Percentiles rank a stretch among this genome's conserved stretches.
phyloP scores from a whole-genome alignment of 2,888 invertebrate genomes.

The Calliphora vomitoria region DNA sequence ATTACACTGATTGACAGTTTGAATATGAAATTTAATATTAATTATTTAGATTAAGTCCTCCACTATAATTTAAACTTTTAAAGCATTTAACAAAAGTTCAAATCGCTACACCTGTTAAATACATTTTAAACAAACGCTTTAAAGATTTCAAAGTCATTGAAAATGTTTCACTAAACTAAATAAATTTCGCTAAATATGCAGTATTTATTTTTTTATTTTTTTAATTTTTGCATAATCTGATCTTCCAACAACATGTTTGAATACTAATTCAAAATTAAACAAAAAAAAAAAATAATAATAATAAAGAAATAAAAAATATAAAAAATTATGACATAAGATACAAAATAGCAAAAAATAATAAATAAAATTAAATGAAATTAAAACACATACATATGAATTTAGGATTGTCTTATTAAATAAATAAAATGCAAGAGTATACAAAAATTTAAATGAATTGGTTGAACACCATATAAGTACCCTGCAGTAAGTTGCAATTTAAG shows the following conservation, averaged over 20 bases:
- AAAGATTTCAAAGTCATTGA: not conserved
- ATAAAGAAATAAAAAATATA: slow-evolving; percentile 1
- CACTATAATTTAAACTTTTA: not conserved
- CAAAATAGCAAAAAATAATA: not conserved
- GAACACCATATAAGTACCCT: not conserved
- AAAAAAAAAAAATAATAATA: not conserved
- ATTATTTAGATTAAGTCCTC: too few relatives aligned
- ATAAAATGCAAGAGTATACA: not conserved
- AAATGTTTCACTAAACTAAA: not conserved
- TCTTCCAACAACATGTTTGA: slow-evolving; percentile 25
- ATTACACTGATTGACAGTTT: too few relatives aligned
- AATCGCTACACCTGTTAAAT: too few relatives aligned
- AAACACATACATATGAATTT: too few relatives aligned
- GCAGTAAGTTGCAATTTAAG: too few relatives aligned
- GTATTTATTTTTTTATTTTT: too few relatives aligned
- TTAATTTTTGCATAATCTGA: too few relatives aligned
- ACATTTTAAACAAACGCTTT: too few relatives aligned
- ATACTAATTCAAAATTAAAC: not conserved
- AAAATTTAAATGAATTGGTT: not conserved
- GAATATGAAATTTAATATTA: too few relatives aligned
- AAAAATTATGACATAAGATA: slow-evolving; percentile 35
- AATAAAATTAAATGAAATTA: slow-evolving; percentile 8
- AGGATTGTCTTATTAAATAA: not conserved
- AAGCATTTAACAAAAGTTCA: not conserved
- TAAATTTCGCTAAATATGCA: not conserved